A percentile compares a stretch with the other conserved stretches of the same genome.
Conservation (phyloP, 2,797 vertebrate genomes). For the Hyperoplus lanceolatus region DNA sequence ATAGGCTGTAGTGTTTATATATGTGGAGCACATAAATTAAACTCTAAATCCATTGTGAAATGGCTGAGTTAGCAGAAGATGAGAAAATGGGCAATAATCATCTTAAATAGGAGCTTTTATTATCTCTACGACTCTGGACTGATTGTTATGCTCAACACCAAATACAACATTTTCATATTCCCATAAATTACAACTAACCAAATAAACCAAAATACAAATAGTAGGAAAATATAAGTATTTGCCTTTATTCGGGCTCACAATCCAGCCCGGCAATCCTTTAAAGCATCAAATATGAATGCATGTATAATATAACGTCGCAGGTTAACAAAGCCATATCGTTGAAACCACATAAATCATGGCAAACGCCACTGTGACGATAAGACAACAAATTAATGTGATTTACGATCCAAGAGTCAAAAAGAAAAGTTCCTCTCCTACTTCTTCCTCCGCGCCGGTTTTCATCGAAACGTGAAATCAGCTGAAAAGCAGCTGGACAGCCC, state of each 20-base stretch:
- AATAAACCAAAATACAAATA: conserved; percentile 27
- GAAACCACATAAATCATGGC: conserved; percentile 90
- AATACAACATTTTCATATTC: background rate
- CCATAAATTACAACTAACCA: background rate
- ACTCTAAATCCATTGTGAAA: background rate
- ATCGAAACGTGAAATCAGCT: conserved; percentile 79
- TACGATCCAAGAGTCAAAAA: conserved; percentile 91
- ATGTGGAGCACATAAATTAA: background rate
- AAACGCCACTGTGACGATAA: conserved; percentile 87
- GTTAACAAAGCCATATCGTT: conserved; percentile 85
- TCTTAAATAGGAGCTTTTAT: conserved; percentile 1
- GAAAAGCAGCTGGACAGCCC: conserved; percentile 58
- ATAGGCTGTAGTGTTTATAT: background rate
- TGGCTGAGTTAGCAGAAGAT: background rate
- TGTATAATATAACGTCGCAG: conserved; percentile 78
- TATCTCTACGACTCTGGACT: background rate
- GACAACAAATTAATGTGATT: conserved; percentile 92
- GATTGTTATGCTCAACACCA: background rate
- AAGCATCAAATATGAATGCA: conserved; percentile 60
- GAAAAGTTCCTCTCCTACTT: conserved; percentile 84
- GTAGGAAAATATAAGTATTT: conserved; percentile 39
- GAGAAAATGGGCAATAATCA: conserved; percentile 9
- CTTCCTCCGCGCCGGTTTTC: conserved; percentile 79
- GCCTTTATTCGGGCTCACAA: conserved; percentile 41
- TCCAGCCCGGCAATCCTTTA: conserved; percentile 41